These are phyloP conservation scores for Seira sanloemensis DNA, from an alignment of 2,888 invertebrate species.

Conservation along the genomic window DNA sequence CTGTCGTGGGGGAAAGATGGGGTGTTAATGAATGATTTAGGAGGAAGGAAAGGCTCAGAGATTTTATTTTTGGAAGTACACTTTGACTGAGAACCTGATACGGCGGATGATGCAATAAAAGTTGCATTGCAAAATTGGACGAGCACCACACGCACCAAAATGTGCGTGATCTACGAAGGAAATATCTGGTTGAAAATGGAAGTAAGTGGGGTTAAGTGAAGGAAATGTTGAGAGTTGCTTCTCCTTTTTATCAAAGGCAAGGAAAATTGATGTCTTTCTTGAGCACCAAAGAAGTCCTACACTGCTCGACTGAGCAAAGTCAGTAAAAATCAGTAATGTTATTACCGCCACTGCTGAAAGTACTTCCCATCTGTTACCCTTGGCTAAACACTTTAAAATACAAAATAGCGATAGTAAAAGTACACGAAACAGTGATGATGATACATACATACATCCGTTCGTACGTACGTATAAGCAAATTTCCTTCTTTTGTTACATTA, in stretches of 20 bases:
- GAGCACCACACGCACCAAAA: neutral
- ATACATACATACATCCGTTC: slow-evolving; percentile 43
- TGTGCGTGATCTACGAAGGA: too few species aligned
- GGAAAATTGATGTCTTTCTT: slow-evolving; percentile 35
- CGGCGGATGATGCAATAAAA: too few species aligned
- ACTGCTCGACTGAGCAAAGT: slow-evolving; percentile 22
- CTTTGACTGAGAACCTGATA: too few species aligned
- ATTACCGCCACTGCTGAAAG: slow-evolving; percentile 17
- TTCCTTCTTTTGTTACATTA: neutral
- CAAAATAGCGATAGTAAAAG: too few species aligned
- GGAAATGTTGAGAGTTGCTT: slow-evolving; percentile 21
- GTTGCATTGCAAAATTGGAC: too few species aligned
- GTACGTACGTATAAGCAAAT: neutral
- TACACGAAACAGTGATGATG: too few species aligned
- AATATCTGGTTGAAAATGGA: slow-evolving; percentile 12
- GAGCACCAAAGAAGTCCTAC: neutral
- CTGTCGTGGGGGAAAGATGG: slow-evolving; percentile 18
- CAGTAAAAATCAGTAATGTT: slow-evolving; percentile 40
- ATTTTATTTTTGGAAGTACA: too few species aligned
- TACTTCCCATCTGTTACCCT: slow-evolving; percentile 49
- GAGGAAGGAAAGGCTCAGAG: slow-evolving; percentile 19
- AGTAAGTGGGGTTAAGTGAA: neutral
- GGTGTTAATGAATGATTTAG: slow-evolving; percentile 62
- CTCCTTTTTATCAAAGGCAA: too few species aligned
- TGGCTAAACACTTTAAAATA: slow-evolving; percentile 43